Evolutionary conservation across 64 coral and sea anemone genomes (phyloP).

Genomic region (Dendronephthya gigantea): DNA sequence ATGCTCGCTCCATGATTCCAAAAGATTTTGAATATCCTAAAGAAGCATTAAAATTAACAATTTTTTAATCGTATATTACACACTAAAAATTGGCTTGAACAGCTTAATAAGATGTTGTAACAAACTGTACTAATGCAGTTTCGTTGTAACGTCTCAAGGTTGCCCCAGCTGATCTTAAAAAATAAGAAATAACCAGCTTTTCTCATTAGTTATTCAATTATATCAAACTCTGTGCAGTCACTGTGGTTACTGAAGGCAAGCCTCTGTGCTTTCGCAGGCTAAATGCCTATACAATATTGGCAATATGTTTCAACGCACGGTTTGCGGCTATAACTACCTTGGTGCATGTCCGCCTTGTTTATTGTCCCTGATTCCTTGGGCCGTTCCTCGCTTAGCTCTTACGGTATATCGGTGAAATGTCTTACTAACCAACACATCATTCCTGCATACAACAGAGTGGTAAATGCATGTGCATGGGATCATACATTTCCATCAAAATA

Average conservation of each 20-base stretch:
- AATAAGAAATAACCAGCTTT: neutral
- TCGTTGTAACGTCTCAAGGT: slow-evolving; percentile 88
- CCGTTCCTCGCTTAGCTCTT: slow-evolving; percentile 71
- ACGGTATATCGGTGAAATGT: slow-evolving; percentile 98
- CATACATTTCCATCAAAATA: neutral
- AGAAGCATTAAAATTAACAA: neutral
- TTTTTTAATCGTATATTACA: neutral
- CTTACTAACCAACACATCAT: slow-evolving; percentile 62
- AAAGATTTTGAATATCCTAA: slow-evolving; percentile 77
- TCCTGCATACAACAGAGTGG: neutral
- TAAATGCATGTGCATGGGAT: neutral
- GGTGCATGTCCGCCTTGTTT: slow-evolving; percentile 69
- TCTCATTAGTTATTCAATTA: neutral
- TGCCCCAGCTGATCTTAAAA: slow-evolving; percentile 76
- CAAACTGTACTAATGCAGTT: slow-evolving; percentile 81
- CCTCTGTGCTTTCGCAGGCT: too few relatives aligned
- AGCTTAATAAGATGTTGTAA: neutral
- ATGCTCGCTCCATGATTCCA: slow-evolving; percentile 69
- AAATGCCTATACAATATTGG: too few relatives aligned
- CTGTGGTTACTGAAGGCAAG: too few relatives aligned
- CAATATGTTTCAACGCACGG: too few relatives aligned
- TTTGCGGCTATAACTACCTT: slow-evolving; percentile 47
- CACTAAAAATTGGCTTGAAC: neutral
- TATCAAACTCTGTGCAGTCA: neutral
- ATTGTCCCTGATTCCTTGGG: slow-evolving; percentile 71